These are phyloP conservation scores for Caenorhabditis macrosperma DNA, from an alignment of 2,888 invertebrate genomes.

Conservation along the genomic window DNA sequence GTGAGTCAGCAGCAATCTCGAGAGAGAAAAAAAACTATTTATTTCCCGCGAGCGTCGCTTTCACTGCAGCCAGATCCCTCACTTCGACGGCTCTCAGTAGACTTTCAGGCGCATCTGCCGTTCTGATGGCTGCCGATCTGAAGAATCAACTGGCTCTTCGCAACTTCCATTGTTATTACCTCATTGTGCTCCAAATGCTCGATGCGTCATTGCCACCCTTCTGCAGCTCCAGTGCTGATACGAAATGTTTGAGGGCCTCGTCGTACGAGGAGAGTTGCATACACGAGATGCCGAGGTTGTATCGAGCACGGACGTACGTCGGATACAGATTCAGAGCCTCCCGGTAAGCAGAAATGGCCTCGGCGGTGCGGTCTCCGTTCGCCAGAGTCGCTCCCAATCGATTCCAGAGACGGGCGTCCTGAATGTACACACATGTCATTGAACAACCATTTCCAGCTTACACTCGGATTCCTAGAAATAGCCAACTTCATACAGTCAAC, in stretches of 20 bases:
- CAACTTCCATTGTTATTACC: neutral
- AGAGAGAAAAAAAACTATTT: neutral
- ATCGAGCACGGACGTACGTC: conserved; percentile 95
- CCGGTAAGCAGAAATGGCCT: conserved; percentile 96
- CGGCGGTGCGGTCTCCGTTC: conserved; percentile 93
- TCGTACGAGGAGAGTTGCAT: conserved; percentile 92
- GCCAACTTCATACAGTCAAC: conserved; percentile 96
- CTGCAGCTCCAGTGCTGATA: conserved; percentile 94
- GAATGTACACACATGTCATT: neutral
- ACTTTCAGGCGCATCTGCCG: conserved; percentile 45
- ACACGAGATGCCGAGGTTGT: conserved; percentile 97
- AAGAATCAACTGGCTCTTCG: neutral
- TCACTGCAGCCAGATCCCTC: conserved; percentile 63
- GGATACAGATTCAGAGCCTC: conserved; percentile 85
- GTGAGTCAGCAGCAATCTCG: too few species aligned
- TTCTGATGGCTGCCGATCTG: conserved; percentile 74
- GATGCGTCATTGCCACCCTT: conserved; percentile 83
- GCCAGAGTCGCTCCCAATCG: conserved; percentile 96
- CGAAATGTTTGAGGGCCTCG: conserved; percentile 95
- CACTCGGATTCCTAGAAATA: conserved; percentile 85
- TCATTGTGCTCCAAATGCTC: conserved; percentile 72
- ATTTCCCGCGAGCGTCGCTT: conserved; percentile 34
- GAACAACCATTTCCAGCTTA: neutral
- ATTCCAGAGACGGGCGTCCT: conserved; percentile 96
- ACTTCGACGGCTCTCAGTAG: conserved; percentile 69